Conservation (phyloP, 2,113 vertebrate species). For the Panthera tigris region DNA sequence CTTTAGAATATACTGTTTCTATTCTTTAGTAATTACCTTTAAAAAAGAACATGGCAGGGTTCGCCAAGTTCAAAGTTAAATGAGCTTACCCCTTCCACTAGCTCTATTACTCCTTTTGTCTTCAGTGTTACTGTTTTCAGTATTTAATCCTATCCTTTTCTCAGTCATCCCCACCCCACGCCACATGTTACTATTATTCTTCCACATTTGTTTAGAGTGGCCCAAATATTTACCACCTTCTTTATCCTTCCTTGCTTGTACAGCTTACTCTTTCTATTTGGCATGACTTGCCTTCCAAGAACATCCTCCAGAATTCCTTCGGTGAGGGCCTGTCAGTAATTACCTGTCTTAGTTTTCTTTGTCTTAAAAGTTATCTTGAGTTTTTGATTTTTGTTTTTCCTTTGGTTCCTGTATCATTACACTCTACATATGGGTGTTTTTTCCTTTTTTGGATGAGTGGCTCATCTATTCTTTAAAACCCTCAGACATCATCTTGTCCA, state of each 20-base stretch:
- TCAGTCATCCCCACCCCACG: background rate
- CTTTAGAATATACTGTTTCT: background rate
- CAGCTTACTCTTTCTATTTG: background rate
- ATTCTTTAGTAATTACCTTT: conserved; percentile 26
- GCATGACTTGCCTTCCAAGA: background rate
- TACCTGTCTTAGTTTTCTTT: background rate
- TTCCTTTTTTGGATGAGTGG: background rate
- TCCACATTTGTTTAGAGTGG: background rate
- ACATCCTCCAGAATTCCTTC: background rate
- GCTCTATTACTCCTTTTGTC: background rate
- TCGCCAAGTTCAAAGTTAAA: background rate
- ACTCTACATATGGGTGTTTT: background rate
- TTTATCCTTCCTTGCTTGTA: background rate
- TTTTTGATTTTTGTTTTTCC: background rate
- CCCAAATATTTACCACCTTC: background rate
- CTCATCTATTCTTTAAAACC: background rate
- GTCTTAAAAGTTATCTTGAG: background rate
- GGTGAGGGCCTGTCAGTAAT: background rate
- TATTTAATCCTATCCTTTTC: background rate
- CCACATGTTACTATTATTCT: background rate
- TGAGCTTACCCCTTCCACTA: background rate
- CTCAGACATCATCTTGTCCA: background rate
- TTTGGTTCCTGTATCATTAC: background rate
- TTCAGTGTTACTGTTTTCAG: background rate
- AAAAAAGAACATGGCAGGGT: background rate